Percentiles rank a stretch among this genome's conserved stretches.
phyloP scores from a whole-genome alignment of 2,888 invertebrate genomes.

The Therioaphis trifolii region DNA sequence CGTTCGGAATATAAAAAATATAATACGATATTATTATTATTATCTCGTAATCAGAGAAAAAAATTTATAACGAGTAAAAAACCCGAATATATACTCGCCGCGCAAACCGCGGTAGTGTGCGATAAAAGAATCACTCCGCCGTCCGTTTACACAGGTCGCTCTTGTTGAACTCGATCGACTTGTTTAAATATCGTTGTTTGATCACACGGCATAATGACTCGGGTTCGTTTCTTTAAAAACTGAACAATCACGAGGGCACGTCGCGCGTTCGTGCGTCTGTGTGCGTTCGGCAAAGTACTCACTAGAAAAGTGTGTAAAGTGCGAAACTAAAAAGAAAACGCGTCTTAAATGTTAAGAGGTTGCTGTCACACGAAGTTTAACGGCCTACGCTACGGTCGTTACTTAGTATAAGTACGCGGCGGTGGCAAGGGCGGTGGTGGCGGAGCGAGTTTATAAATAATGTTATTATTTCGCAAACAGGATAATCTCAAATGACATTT shows the following conservation, averaged over 20 bases:
- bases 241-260: not conserved
- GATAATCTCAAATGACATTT: slow-evolving; percentile 46
- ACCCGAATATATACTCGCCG: too few relatives aligned
- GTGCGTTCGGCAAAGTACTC: not conserved
- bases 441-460: slow-evolving; percentile 45
- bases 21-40: too few relatives aligned
- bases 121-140: not conserved
- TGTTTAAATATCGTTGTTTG: not conserved
- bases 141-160: too few relatives aligned
- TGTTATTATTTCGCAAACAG: slow-evolving; percentile 53
- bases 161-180: not conserved
- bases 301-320: slow-evolving; percentile 23
- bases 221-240: not conserved
- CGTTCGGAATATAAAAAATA: too few relatives aligned
- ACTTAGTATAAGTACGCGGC: slow-evolving; percentile 22
- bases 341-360: slow-evolving; percentile 57
- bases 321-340: slow-evolving; percentile 35
- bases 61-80: too few relatives aligned
- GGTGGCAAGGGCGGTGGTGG: not conserved
- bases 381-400: slow-evolving; percentile 22
- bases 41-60: too few relatives aligned
- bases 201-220: not conserved
- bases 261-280: not conserved
- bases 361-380: slow-evolving; percentile 53
- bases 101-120: too few relatives aligned